These are phyloP conservation scores for Pseudoips prasinana DNA, from an alignment of 2,888 invertebrate genomes.

Conservation along the genomic window DNA sequence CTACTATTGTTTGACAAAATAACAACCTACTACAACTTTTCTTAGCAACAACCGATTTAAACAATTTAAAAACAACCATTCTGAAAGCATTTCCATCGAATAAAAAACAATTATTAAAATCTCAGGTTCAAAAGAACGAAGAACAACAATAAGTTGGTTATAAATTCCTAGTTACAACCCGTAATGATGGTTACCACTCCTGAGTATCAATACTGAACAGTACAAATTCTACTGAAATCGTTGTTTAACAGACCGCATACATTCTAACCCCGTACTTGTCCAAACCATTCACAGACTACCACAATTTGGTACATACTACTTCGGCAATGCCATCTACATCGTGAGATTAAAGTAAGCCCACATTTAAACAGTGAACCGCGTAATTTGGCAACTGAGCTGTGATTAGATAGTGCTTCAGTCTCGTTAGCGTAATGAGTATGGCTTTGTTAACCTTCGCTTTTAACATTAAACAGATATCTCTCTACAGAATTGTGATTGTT, in stretches of 20 bases:
- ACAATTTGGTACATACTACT: slow-evolving; percentile 29
- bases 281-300: slow-evolving; percentile 25
- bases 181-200: no score
- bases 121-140: no score
- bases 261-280: slow-evolving; percentile 8
- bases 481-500: slow-evolving; percentile 30
- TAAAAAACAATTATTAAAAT: no score
- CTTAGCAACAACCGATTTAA: no score
- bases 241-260: slow-evolving; percentile 3
- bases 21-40: no score
- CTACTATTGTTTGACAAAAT: no score
- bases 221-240: not conserved
- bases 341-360: slow-evolving; percentile 71
- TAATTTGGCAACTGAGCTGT: slow-evolving; percentile 78
- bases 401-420: slow-evolving; percentile 77
- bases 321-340: slow-evolving; percentile 51
- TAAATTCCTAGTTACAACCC: no score
- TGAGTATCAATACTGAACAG: no score
- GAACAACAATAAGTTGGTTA: no score
- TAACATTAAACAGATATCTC: slow-evolving; percentile 50
- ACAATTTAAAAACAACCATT: no score
- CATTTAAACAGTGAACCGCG: slow-evolving; percentile 72
- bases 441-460: slow-evolving; percentile 68
- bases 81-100: no score
- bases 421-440: slow-evolving; percentile 74